These are phyloP conservation scores for Hydriomena furcata DNA, from an alignment of 2,888 invertebrate species.

Conservation along the genomic window DNA sequence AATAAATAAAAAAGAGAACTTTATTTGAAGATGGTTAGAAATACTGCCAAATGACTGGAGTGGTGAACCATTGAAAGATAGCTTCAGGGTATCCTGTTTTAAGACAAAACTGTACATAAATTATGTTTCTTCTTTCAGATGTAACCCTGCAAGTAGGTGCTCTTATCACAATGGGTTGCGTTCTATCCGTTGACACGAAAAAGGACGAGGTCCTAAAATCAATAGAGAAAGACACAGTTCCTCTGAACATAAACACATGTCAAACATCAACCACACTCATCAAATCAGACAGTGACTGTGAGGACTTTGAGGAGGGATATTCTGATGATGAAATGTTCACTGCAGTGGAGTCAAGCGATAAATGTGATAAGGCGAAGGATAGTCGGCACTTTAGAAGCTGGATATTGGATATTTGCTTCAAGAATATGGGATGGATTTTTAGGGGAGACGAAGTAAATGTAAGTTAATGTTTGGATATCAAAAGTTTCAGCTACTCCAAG, in stretches of 20 bases:
- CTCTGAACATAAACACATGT: constrained; percentile 34
- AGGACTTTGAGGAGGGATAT: constrained; percentile 76
- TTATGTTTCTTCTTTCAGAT: too few relatives aligned
- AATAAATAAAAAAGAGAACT: too few relatives aligned
- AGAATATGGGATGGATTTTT: constrained; percentile 75
- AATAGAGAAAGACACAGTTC: constrained; percentile 72
- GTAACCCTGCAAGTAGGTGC: constrained; percentile 88
- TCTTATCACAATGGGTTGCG: constrained; percentile 88
- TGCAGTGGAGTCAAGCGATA: constrained; percentile 38
- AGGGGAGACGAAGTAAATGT: constrained; percentile 59
- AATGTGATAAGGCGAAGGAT: constrained; percentile 47
- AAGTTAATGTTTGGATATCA: constrained; percentile 38
- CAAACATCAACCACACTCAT: constrained; percentile 7
- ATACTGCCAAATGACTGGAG: too few relatives aligned
- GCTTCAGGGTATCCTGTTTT: neutral
- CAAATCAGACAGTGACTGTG: constrained; percentile 53
- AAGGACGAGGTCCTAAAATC: constrained; percentile 85
- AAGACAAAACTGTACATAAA: too few relatives aligned
- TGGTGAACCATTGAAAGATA: too few relatives aligned
- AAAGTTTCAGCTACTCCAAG: too few relatives aligned
- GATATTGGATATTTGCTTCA: constrained; percentile 86
- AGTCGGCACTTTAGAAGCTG: constrained; percentile 75
- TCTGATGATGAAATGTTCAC: constrained; percentile 73
- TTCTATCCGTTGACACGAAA: constrained; percentile 86
- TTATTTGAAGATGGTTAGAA: too few relatives aligned